Evolutionary conservation across 2,797 vertebrate species (phyloP), one percentile per base, ranked within the genome.

Genomic region (Hippoglossus hippoglossus): DNA sequence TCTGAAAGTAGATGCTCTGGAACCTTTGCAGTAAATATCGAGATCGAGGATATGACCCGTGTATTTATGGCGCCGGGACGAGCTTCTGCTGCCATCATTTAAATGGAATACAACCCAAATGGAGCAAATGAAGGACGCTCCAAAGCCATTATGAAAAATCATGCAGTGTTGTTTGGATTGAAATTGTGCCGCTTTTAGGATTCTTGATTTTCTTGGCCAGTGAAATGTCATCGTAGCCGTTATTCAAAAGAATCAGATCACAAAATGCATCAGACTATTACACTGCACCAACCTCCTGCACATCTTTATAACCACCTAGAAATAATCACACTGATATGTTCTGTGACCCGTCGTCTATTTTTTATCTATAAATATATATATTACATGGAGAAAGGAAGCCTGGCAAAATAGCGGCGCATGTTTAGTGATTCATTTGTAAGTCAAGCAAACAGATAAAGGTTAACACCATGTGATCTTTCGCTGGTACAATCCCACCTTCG

Each of bases 91-190:
- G 50, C 59, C 24, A 28, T 71, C 28, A 58, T 59, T 67, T 76
- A 26, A 76, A 67, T 76, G 68, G 66, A 69, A 75, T 73, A 79
- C 82, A 75, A 81, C 51, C 59, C 73, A 66, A 83, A 70, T 67
- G 19, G 65, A 73, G 73, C 72, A 76, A 74, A 84, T 75, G 67
- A 79, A 77, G 73, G 75, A 85, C 84, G 85, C 73, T 57, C 67
- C 28, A 56, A 53, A 63, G 67, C 52, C 36, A 76, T 74, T 68
- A 18, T 67, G 67, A 62, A 79, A 6, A 87, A 80, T 70, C 0
- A 72, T 60, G 16, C n/a, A 50, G 28, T 67, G 80, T 65, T 61
- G 19, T 51, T 62, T 52, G 12, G 69, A 74, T 68, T 54, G 44
- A 46, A 61, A 50, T 82, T 1, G 16, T 54, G 19, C 67, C 59